Evolutionary conservation across 2,888 invertebrate species (phyloP), one percentile per base, ranked within the genome.

Genomic region (Rhyacophila evoluta): DNA sequence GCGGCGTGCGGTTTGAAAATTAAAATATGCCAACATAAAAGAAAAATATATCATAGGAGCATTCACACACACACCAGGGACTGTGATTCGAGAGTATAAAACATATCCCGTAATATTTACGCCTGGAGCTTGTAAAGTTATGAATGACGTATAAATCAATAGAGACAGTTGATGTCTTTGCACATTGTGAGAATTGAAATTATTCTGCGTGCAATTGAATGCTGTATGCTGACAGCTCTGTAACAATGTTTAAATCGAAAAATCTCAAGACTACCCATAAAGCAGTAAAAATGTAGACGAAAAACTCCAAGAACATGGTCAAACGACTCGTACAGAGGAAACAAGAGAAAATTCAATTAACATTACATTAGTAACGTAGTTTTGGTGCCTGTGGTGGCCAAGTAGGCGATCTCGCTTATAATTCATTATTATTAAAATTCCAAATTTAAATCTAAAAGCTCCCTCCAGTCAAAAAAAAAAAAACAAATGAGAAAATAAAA

Each of bases 1-100:
- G 86, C 85, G 84, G 84, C 83, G 85, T 89, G 89, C 87, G 90
- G 89, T 89, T 89, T 88, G 87, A 89, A 88, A 90, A 90, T 89
- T 89, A 90, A 90, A 90, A 89, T 89, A 83, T 79, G 83, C 82
- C 79, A 79, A 81, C 79, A 79, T 79, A 81, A 82, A 77, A 79
- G 79, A 82, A 82, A 82, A 79, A 81, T 77, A 81, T 75, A 79
- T 79, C 78, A 75, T 78, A 78, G 80, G 76, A 76, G 67, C 75
- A 29, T 71, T 55, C 75, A 67, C 39, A 67, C 74, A 37, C 76
- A 73, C 76, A 70, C 72, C 38, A 71, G 75, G 68, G 72, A 67
- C 75, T 29, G 77, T 36, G 77, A 74, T 73, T 73, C 77, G 72
- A 74, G 68, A 72, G n/a, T n/a, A 79, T 75, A 79, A 75, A 69